Percentiles rank a stretch among this genome's conserved stretches.
phyloP scores from a whole-genome alignment of 2,113 vertebrate species.

The Propithecus coquereli region DNA sequence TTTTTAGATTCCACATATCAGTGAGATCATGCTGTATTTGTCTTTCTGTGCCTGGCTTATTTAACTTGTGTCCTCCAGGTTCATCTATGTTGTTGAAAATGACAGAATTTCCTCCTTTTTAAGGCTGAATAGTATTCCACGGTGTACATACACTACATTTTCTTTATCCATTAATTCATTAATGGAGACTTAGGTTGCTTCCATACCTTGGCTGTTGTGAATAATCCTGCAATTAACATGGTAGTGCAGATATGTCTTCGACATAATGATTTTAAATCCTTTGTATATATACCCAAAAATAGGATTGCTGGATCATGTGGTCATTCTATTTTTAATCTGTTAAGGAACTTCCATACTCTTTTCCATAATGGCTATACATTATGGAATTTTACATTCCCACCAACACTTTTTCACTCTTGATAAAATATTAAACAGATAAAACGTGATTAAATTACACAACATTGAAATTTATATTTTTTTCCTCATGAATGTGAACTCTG shows the following conservation, averaged over 20 bases:
- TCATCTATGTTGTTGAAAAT: neutral
- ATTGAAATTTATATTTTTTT: neutral
- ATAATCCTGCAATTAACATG: neutral
- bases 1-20: neutral
- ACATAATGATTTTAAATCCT: neutral
- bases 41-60: neutral
- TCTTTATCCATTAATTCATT: neutral
- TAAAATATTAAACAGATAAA: neutral
- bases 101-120: neutral
- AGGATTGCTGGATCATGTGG: neutral
- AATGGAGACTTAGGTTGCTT: neutral
- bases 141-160: neutral
- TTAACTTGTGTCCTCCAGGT: neutral
- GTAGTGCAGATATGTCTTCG: neutral
- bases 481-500: neutral
- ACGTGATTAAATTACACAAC: neutral
- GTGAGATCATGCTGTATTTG: neutral
- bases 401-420: neutral
- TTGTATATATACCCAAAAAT: neutral
- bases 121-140: neutral
- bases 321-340: neutral
- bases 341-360: neutral
- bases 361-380: neutral
- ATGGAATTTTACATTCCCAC: neutral
- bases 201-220: neutral